Base-by-base conservation (phyloP, 2,888 invertebrate species). In the Drosophila neotestacea region DNA sequence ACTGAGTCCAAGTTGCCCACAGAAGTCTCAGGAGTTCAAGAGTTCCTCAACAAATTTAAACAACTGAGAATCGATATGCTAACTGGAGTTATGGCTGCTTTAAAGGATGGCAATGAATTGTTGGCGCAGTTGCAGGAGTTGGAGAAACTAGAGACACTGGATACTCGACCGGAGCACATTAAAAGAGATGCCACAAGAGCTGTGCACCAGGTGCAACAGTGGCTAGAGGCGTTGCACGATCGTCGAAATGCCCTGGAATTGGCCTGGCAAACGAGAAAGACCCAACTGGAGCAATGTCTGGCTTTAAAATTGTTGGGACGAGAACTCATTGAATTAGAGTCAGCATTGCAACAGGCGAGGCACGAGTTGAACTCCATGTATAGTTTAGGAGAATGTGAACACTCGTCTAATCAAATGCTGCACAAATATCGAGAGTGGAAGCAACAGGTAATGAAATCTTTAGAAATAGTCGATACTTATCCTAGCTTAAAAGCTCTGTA, bases 41-140 rank as follows among this genome's bases (percentile, higher is more conserved):
- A 94, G 79, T 94, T 95, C 86, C 93, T 97, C 27, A 94, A 94
- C 66, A 95, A 94, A 89, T 95, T 96, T 82, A 95, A 96, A 88
- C 96, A 96, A 77, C 93, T 95, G 73, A 93, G 95, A 68, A 95
- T 95, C 88, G 93, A 94, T 55, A 95, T 97, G 91, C 93, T 97
- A 64, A 96, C 96, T 77, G 93, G 95, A 6, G 94, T 97, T 3
- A 96, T 97, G 95, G 94, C 94, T n/a, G 96, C 97, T 3, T 93
- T 97, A 52, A 96, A 96, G 89, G 95, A 96, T 77, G 97, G 97
- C 52, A 96, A 96, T 90, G 93, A 94, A 59, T 93, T 97, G 73
- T 93, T 97, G 84, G 95, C 95, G 54, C 94, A 95, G 87, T 93
- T 97, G 75, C 95, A 95, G 86, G 95, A 96, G 91, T 94, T 97